Conservation (phyloP, 1,140 invertebrate genomes). For the Triops cancriformis region DNA sequence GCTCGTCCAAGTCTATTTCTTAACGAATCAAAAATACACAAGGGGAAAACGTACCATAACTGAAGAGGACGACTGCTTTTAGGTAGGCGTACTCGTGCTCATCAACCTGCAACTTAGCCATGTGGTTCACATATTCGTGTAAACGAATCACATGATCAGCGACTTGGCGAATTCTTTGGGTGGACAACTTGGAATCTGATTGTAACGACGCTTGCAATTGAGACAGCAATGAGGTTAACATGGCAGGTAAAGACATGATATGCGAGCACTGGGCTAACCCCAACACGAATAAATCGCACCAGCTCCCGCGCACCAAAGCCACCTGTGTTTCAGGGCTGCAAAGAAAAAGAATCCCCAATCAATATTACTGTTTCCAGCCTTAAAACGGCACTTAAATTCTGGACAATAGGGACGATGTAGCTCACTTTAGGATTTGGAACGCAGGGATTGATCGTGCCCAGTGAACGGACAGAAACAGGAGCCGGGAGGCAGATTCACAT, state of each 20-base stretch:
- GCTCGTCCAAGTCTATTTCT: constrained; percentile 25
- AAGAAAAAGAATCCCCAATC: constrained; percentile 32
- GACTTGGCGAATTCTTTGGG: constrained; percentile 61
- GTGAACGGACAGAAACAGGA: constrained; percentile 79
- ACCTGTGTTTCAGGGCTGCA: constrained; percentile 74
- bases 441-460: constrained; percentile 75
- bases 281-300: constrained; percentile 87
- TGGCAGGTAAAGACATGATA: constrained; percentile 66
- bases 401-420: constrained; percentile 17
- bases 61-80: constrained; percentile 77
- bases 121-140: constrained; percentile 68
- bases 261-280: constrained; percentile 82
- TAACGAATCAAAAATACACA: constrained; percentile 16
- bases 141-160: constrained; percentile 73
- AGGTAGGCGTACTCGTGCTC: constrained; percentile 81
- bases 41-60: constrained; percentile 43
- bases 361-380: constrained; percentile 12
- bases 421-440: constrained; percentile 66
- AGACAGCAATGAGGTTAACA: constrained; percentile 69
- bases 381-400: constrained; percentile 22
- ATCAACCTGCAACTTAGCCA: constrained; percentile 65
- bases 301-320: constrained; percentile 70
- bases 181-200: constrained; percentile 58
- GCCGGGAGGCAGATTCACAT: constrained; percentile 79
- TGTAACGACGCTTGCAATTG: constrained; percentile 48